A percentile compares a stretch with the other conserved stretches of the same genome.
Conservation (phyloP, 2,888 invertebrate species). For the Blastobasis adustella region DNA sequence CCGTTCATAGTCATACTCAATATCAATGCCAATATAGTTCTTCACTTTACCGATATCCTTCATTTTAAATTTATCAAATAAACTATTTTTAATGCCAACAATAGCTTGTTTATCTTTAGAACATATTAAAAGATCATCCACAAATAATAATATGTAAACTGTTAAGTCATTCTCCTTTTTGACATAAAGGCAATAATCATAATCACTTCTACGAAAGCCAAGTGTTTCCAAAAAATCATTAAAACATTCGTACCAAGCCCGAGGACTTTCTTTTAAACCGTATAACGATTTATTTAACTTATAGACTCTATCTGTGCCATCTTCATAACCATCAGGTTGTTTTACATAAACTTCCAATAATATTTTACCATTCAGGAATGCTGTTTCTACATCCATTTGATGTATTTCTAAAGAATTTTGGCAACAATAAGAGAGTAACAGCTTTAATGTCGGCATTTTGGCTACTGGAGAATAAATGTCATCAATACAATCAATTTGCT, state of each 20-base stretch:
- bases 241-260: slow-evolving; percentile 21
- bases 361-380: slow-evolving; percentile 22
- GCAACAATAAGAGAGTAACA: slow-evolving; percentile 24
- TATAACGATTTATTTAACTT: slow-evolving; percentile 26
- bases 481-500: slow-evolving; percentile 12
- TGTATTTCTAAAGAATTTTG: slow-evolving; percentile 17
- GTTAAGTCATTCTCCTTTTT: no score
- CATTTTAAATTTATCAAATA: slow-evolving; percentile 23
- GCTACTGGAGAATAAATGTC: slow-evolving; percentile 20
- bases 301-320: slow-evolving; percentile 23
- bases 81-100: no score
- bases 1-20: slow-evolving; percentile 22
- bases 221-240: no score
- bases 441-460: slow-evolving; percentile 28
- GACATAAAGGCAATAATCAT: no score
- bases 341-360: slow-evolving; percentile 24
- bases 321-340: slow-evolving; percentile 26
- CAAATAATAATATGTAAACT: no score
- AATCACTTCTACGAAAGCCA: no score
- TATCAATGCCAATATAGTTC: slow-evolving; percentile 31
- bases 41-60: slow-evolving; percentile 28
- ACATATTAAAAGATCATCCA: no score
- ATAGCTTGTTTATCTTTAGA: no score
- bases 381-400: slow-evolving; percentile 24
- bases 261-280: slow-evolving; percentile 19